Evolutionary conservation across 2,888 invertebrate genomes (phyloP).

Genomic region (Agrilus cyanescens): DNA sequence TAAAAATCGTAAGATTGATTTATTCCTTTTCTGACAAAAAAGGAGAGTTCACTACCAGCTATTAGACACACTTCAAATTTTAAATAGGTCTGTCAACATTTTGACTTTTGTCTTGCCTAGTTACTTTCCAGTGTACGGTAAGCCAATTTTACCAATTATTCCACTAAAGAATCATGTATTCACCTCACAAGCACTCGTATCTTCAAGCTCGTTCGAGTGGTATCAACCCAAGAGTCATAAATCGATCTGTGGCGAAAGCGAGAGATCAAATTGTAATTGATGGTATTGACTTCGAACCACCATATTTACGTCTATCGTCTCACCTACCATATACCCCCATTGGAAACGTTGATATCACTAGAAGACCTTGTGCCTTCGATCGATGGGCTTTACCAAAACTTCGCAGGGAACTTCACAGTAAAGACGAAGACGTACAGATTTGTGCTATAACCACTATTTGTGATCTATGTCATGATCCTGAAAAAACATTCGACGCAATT

Average conservation of each 20-base stretch:
- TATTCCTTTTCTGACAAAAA: no score
- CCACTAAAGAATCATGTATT: constrained; percentile 21
- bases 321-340: constrained; percentile 34
- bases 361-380: constrained; percentile 35
- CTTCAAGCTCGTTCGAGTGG: constrained; percentile 24
- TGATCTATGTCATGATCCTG: constrained; percentile 37
- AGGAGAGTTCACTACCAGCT: no score
- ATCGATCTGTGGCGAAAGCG: constrained; percentile 29
- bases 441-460: constrained; percentile 35
- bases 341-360: constrained; percentile 32
- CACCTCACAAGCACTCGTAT: constrained; percentile 30
- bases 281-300: constrained; percentile 26
- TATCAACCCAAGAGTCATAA: constrained; percentile 30
- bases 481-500: constrained; percentile 34
- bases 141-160: no score
- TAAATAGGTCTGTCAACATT: no score
- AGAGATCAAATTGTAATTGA: constrained; percentile 20
- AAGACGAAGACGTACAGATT: constrained; percentile 26
- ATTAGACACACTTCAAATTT: no score
- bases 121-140: no score
- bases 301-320: constrained; percentile 29
- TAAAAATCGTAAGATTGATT: no score
- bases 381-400: constrained; percentile 35
- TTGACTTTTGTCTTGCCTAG: no score
- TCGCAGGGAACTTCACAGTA: constrained; percentile 31